Evolutionary conservation across 2,888 invertebrate genomes (phyloP).

Genomic region (Zygogramma bicolorata): DNA sequence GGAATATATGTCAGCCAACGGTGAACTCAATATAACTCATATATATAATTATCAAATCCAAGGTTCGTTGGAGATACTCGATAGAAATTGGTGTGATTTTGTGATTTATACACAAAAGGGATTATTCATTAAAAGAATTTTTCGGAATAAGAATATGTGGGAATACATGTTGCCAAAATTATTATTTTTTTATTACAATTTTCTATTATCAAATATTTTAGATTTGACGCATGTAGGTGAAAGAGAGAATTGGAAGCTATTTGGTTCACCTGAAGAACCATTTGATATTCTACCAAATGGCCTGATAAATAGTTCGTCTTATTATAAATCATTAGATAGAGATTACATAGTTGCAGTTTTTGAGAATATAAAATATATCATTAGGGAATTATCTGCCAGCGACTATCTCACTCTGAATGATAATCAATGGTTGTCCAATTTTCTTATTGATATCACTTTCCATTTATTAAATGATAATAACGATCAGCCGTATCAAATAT

Average conservation of each 20-base stretch:
- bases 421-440: too few species aligned
- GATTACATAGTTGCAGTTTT: not conserved
- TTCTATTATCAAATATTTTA: not conserved
- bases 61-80: not conserved
- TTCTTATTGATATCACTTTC: too few species aligned
- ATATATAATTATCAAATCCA: not conserved
- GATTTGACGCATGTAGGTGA: not conserved
- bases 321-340: too few species aligned
- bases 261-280: too few species aligned
- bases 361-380: not conserved
- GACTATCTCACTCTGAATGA: too few species aligned
- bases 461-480: not conserved
- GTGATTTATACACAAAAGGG: constrained; percentile 3
- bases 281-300: too few species aligned
- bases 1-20: not conserved
- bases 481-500: not conserved
- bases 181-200: too few species aligned
- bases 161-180: not conserved
- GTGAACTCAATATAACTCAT: not conserved
- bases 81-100: constrained; percentile 17
- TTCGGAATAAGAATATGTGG: not conserved
- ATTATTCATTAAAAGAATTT: not conserved
- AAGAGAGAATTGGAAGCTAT: not conserved
- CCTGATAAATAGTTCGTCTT: too few species aligned
- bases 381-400: too few species aligned